A percentile compares a stretch with the other conserved stretches of the same genome.
phyloP scores from a whole-genome alignment of 2,797 vertebrate genomes.

The Zenarchopterus dispar region DNA sequence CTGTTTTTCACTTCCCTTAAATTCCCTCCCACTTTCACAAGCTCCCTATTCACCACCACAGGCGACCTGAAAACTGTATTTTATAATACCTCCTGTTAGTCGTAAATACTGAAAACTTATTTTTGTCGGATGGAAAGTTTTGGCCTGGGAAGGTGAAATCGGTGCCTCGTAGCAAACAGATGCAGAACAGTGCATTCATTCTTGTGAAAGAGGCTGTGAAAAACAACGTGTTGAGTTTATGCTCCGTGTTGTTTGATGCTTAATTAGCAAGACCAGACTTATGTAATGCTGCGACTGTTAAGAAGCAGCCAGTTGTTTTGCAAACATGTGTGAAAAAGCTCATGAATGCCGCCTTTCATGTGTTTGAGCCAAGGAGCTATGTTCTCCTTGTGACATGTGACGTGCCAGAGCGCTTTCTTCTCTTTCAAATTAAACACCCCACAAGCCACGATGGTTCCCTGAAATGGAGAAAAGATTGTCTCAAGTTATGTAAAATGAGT shows the following conservation, averaged over 20 bases:
- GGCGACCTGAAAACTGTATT: slow-evolving; percentile 28
- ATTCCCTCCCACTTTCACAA: slow-evolving; percentile 55
- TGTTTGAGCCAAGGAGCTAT: slow-evolving; percentile 37
- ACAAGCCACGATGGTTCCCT: slow-evolving; percentile 6
- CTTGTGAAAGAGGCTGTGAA: slow-evolving; percentile 37
- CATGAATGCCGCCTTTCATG: slow-evolving; percentile 78
- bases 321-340: slow-evolving; percentile 56
- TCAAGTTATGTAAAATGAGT: background rate
- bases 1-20: slow-evolving; percentile 55
- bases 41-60: slow-evolving; percentile 15
- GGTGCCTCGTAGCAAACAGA: slow-evolving; percentile 42
- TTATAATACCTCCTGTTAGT: slow-evolving; percentile 35
- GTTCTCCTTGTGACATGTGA: slow-evolving; percentile 72
- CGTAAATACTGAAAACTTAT: slow-evolving; percentile 41
- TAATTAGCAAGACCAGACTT: slow-evolving; percentile 43
- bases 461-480: slow-evolving; percentile 3
- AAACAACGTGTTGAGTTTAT: slow-evolving; percentile 42
- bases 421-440: slow-evolving; percentile 56
- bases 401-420: slow-evolving; percentile 53
- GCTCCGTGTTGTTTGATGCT: slow-evolving; percentile 54
- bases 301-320: slow-evolving; percentile 65
- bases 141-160: slow-evolving; percentile 30
- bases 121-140: slow-evolving; percentile 58
- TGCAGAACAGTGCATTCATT: slow-evolving; percentile 34
- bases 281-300: slow-evolving; percentile 27